Evolutionary conservation across 2,797 vertebrate species (phyloP), one percentile per base, ranked within the genome.

Genomic region (Ctenopoma kingsleyae): DNA sequence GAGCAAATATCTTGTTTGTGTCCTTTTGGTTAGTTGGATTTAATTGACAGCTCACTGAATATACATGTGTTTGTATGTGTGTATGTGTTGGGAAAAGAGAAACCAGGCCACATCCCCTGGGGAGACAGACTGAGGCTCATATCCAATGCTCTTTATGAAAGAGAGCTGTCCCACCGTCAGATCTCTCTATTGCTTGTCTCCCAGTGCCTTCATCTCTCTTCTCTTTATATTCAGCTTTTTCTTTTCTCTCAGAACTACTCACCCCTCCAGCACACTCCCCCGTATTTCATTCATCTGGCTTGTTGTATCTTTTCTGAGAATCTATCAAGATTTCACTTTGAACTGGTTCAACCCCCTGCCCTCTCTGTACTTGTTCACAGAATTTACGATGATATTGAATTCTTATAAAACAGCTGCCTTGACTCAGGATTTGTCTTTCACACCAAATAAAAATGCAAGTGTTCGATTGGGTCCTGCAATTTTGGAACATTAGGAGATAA

Each of bases 61-160:
- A 27, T 63, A 38, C 36, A 52, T 65, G 41, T 30, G 59, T 67
- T 53, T 66, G 25, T 74, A 59, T 65, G 50, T 74, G 17, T 69
- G 56, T 82, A 81, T 52, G 49, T 83, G 40, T 32, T 55, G 49
- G 55, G 25, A 61, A 72, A 79, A 50, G 57, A 84, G 63, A 89
- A 92, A 84, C 32, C 85, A 90, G 87, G 85, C 81, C 80, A 76
- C 75, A 74, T 86, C 79, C 91, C 87, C 84, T 30, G 55, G 78
- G 87, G 88, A 83, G 81, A 62, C 69, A 87, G 85, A 90, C 80
- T 54, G 61, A 82, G 76, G 83, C 87, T 93, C 85, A 92, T 93
- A 89, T 91, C 74, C 72, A 87, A 93, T 90, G 89, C 91, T 90
- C 90, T 92, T 92, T 92, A 79, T 90, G 80, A 89, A 71, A 64